Percentiles rank a stretch among this genome's conserved stretches.
phyloP scores from a whole-genome alignment of 1,140 invertebrate species.

The Hycleus phaleratus region DNA sequence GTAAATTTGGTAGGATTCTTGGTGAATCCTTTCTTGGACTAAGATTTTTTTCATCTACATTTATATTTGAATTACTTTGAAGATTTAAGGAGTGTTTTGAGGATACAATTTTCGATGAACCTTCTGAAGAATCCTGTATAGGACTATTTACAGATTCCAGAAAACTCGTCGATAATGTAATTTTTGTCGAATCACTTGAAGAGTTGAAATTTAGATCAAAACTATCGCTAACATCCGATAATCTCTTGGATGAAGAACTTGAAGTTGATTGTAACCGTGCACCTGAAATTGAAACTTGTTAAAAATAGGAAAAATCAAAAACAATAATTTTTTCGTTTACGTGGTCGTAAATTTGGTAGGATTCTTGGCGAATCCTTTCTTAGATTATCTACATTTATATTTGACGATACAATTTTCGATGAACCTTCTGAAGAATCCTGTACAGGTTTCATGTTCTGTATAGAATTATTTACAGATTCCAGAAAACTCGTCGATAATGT shows the following conservation, averaged over 20 bases:
- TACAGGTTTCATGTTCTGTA: not conserved
- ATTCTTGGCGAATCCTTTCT: not conserved
- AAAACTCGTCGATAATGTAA: not conserved
- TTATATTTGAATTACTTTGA: too few relatives aligned
- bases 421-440: not conserved
- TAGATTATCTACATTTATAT: too few relatives aligned
- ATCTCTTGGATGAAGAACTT: too few relatives aligned
- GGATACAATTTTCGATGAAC: not conserved
- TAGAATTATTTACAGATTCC: not conserved
- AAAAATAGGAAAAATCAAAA: too few relatives aligned
- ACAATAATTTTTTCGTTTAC: too few relatives aligned
- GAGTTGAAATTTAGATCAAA: too few relatives aligned
- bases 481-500: not conserved
- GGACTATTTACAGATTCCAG: not conserved
- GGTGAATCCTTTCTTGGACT: not conserved
- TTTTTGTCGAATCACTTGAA: not conserved
- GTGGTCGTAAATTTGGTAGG: not conserved
- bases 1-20: conserved; percentile 6
- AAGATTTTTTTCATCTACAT: too few relatives aligned
- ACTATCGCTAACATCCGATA: too few relatives aligned
- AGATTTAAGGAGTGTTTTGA: too few relatives aligned
- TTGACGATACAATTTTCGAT: not conserved
- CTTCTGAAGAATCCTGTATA: not conserved
- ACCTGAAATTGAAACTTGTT: too few relatives aligned
- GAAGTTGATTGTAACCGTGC: too few relatives aligned